A percentile compares a stretch with the other conserved stretches of the same genome.
Evolutionary conservation across 2,888 invertebrate genomes (phyloP).

Genomic region (Drosophila flavopinicola): DNA sequence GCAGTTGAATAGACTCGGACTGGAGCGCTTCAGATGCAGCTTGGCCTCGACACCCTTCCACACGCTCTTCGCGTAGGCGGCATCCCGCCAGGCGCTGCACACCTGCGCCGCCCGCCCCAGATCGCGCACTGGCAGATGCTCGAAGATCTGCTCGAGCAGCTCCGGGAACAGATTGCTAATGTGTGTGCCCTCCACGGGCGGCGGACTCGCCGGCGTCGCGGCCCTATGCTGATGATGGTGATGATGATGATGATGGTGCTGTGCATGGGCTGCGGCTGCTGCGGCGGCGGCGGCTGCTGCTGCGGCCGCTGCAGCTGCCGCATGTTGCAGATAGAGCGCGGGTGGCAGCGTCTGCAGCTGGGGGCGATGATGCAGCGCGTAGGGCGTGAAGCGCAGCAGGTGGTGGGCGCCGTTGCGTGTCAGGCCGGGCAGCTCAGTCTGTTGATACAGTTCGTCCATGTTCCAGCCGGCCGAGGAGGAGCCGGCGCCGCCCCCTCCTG

Average conservation of each 20-base stretch:
- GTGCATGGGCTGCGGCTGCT: constrained; percentile 70
- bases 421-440: constrained; percentile 84
- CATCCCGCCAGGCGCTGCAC: constrained; percentile 95
- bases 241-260: constrained; percentile 82
- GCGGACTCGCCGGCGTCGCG: constrained; percentile 84
- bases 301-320: constrained; percentile 73
- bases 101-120: constrained; percentile 96
- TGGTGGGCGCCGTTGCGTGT: constrained; percentile 82
- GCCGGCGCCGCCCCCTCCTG: constrained; percentile 52
- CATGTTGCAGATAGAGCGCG: constrained; percentile 80
- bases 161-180: constrained; percentile 96
- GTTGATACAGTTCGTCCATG: constrained; percentile 83
- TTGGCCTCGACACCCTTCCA: constrained; percentile 98
- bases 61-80: constrained; percentile 95
- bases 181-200: constrained; percentile 88
- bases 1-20: constrained; percentile 93
- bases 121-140: constrained; percentile 93
- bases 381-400: constrained; percentile 86
- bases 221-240: constrained; percentile 81
- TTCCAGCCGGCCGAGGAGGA: constrained; percentile 70
- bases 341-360: constrained; percentile 82
- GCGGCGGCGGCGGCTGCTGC: constrained; percentile 80
- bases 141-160: constrained; percentile 95
- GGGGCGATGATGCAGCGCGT: constrained; percentile 89
- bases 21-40: constrained; percentile 92